Conservation (phyloP, 2,888 invertebrate genomes). For the Listrodromus nycthemerus region DNA sequence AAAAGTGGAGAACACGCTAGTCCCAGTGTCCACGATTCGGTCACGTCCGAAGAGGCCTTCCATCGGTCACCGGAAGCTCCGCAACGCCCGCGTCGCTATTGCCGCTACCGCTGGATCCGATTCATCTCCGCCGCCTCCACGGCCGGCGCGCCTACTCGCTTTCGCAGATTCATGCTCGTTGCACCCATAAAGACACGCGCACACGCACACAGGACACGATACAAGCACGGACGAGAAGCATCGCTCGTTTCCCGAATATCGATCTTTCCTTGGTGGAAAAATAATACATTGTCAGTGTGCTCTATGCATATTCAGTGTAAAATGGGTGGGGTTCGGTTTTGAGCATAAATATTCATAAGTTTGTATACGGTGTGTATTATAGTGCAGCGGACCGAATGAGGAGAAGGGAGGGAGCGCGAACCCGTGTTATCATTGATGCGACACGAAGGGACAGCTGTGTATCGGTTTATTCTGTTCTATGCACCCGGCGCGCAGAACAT, state of each 20-base stretch:
- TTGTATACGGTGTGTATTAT: constrained; percentile 68
- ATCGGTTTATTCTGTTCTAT: constrained; percentile 16
- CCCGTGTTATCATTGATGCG: constrained; percentile 47
- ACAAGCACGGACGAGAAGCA: constrained; percentile 25
- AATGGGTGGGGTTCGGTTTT: constrained; percentile 44
- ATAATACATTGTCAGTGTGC: constrained; percentile 81
- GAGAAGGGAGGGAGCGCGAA: constrained; percentile 16
- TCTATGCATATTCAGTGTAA: constrained; percentile 80
- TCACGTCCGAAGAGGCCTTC: constrained; percentile 75
- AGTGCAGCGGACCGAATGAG: background rate
- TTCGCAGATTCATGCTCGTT: constrained; percentile 45
- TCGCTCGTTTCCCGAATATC: constrained; percentile 73
- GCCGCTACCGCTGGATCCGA: constrained; percentile 24
- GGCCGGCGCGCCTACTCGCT: constrained; percentile 40
- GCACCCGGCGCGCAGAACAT: constrained; percentile 16
- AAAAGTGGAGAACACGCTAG: constrained; percentile 51
- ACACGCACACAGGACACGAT: constrained; percentile 16
- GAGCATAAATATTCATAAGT: constrained; percentile 83
- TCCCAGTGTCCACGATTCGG: constrained; percentile 70
- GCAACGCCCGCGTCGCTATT: constrained; percentile 44
- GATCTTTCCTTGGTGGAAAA: constrained; percentile 80
- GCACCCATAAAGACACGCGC: background rate
- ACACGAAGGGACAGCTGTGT: constrained; percentile 38
- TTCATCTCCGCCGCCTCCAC: constrained; percentile 32
- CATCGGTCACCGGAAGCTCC: constrained; percentile 70